phyloP scores from a whole-genome alignment of 2,113 vertebrate genomes.

The Glareola pratincola region DNA sequence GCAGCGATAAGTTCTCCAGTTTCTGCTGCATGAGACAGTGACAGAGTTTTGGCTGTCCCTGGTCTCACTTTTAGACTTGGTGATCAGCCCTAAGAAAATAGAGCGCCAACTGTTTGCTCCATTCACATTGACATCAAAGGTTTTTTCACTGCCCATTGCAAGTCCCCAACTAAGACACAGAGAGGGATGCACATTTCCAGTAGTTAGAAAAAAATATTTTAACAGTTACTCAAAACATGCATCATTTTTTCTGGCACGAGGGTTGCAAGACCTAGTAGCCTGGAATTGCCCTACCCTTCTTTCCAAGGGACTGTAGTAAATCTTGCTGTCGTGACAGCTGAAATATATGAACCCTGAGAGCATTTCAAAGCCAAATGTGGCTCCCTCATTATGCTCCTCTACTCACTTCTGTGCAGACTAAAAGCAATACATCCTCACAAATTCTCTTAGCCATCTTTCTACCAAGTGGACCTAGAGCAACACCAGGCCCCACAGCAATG shows the following conservation, averaged over 20 bases:
- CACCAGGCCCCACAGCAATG: not conserved
- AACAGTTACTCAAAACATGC: not conserved
- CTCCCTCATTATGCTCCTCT: not conserved
- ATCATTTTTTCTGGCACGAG: not conserved
- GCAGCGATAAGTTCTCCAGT: not conserved
- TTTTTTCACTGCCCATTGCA: not conserved
- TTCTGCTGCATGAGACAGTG: not conserved
- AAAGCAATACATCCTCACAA: not conserved
- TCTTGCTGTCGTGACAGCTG: not conserved
- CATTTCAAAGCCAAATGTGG: not conserved
- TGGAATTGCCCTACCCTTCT: not conserved
- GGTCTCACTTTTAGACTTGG: not conserved
- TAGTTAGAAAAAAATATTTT: not conserved
- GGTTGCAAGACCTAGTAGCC: not conserved
- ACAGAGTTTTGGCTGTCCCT: not conserved
- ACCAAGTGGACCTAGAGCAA: rapidly evolving
- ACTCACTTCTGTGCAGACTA: rapidly evolving
- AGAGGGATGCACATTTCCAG: not conserved
- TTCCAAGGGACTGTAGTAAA: not conserved
- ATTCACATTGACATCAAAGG: not conserved
- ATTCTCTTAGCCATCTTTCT: not conserved
- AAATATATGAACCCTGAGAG: not conserved
- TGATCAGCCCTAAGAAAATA: not conserved
- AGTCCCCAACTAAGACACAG: not conserved
- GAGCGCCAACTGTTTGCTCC: not conserved